Evolutionary conservation across 2,113 vertebrate genomes (phyloP).

Genomic region (Phylloscopus trochilus): DNA sequence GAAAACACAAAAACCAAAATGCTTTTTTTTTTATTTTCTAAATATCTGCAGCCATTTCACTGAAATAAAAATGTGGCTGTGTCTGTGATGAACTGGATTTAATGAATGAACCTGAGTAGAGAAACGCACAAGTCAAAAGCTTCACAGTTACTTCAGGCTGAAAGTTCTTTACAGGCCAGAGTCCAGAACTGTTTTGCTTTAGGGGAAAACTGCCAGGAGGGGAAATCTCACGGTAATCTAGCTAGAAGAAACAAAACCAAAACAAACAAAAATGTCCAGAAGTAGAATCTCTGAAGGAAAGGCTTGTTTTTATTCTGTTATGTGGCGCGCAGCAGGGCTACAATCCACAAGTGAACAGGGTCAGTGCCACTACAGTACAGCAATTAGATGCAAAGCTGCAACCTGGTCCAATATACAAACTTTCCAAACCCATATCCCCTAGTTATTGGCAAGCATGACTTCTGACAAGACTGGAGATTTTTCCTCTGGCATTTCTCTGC

Average conservation of each 20-base stretch:
- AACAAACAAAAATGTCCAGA: not conserved
- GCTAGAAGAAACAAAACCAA: not conserved
- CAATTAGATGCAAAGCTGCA: not conserved
- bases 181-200: not conserved
- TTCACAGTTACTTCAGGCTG: not conserved
- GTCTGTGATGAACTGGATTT: not conserved
- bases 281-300: not conserved
- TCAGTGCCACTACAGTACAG: not conserved
- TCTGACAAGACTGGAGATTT: not conserved
- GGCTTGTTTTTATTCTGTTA: not conserved
- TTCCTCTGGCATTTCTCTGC: not conserved
- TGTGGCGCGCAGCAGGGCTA: not conserved
- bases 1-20: not conserved
- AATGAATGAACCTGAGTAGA: not conserved
- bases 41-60: not conserved
- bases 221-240: not conserved
- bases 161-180: not conserved
- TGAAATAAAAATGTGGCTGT: not conserved
- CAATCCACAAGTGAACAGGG: not conserved
- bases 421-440: not conserved
- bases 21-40: not conserved
- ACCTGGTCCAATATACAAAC: not conserved
- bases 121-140: not conserved
- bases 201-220: not conserved
- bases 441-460: not conserved